A percentile compares a stretch with the other conserved stretches of the same genome.
Evolutionary conservation across 1,140 invertebrate species (phyloP).

Genomic region (Physella acuta): DNA sequence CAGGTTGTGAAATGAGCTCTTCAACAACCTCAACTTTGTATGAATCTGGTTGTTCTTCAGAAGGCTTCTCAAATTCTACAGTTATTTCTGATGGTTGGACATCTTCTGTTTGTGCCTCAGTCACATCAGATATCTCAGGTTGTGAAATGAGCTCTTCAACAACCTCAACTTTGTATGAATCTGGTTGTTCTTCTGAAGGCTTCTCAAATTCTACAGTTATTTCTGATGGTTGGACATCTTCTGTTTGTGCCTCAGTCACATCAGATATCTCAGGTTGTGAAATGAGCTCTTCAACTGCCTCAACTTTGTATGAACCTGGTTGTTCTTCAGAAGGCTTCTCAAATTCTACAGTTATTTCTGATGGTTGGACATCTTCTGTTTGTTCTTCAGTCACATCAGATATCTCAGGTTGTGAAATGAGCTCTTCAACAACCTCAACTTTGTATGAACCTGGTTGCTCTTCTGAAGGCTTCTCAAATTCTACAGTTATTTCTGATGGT

Average conservation of each 20-base stretch:
- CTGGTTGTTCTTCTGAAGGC: constrained; percentile 21
- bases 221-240: constrained; percentile 35
- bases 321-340: constrained; percentile 26
- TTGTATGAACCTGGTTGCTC: constrained; percentile 32
- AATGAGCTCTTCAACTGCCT: constrained; percentile 26
- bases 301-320: constrained; percentile 32
- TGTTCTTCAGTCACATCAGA: constrained; percentile 28
- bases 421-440: constrained; percentile 30
- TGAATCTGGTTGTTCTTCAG: constrained; percentile 28
- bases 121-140: constrained; percentile 29
- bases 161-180: constrained; percentile 20
- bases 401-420: constrained; percentile 27
- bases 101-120: constrained; percentile 21
- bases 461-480: constrained; percentile 33
- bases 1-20: constrained; percentile 30
- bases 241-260: constrained; percentile 30
- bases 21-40: constrained; percentile 29
- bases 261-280: constrained; percentile 28
- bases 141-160: constrained; percentile 29
- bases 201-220: constrained; percentile 29
- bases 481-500: constrained; percentile 30
- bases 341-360: constrained; percentile 29
- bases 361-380: constrained; percentile 19
- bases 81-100: constrained; percentile 11
- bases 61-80: constrained; percentile 20